Base-by-base conservation (phyloP, 2,797 vertebrate species). In the Champsocephalus gunnari region DNA sequence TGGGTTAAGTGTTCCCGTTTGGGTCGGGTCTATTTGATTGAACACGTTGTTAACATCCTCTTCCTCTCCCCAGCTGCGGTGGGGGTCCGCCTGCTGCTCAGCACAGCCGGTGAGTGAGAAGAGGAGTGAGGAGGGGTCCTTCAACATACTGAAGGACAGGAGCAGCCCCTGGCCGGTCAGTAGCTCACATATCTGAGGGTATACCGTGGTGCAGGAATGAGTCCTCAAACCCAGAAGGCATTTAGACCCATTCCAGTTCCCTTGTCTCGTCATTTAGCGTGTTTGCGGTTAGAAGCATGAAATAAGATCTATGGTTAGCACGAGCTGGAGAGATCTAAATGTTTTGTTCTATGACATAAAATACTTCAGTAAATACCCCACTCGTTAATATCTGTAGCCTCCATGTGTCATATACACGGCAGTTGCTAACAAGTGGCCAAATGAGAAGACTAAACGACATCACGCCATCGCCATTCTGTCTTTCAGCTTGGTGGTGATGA, bases 101-200 rank as follows among this genome's bases (percentile, higher is more conserved):
- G 68, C 90, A 12, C 73, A 78, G 72, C 19, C 87, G 0, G 69
- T 54, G 60, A 91, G 92, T 81, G 91, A 90, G 59, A 93, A 87
- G 77, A 79, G 41, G 58, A 75, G 66, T 43, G 91, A 95, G 10
- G 91, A 91, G 24, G 81, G 80, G 32, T 58, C 92, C 45, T 71
- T 94, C 51, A 92, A 90, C 62, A 84, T 85, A 73, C 81, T 95
- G 85, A 85, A 95, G 85, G 92, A 92, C 64, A 87, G 73, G 38
- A 80, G 73, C 44, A 73, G 75, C 77, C 91, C 87, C 1, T 95
- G 95, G 77, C 93, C 91, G 84, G 97, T 98, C 90, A 94, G 94
- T 93, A 8, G 58, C 43, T 47, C 2, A 68, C 24, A 14, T 19
- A 8, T 47, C 17, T 56, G 38, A 41, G 9, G 28, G 47, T 69